Conservation (phyloP, 2,113 vertebrate genomes). For the Sakesphorus luctuosus region DNA sequence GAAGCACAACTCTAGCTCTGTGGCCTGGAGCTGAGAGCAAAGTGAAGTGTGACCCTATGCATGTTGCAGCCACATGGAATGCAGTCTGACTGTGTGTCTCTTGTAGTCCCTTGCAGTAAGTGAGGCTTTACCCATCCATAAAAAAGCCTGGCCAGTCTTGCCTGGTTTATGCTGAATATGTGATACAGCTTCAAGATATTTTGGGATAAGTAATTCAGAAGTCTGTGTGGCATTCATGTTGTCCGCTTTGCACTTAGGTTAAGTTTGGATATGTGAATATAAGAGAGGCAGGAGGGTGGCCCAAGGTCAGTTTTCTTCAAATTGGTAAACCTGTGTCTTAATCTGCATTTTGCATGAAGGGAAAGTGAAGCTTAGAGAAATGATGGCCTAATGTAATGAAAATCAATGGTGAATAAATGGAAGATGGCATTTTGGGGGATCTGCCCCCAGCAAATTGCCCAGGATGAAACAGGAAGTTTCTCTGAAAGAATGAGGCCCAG, state of each 20-base stretch:
- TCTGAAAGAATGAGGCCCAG: not conserved
- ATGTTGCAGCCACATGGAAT: fast-evolving
- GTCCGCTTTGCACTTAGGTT: fast-evolving
- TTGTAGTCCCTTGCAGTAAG: not conserved
- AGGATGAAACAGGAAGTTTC: not conserved
- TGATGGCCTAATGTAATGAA: not conserved
- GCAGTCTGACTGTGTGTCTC: not conserved
- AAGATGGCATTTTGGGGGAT: not conserved
- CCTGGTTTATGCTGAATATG: not conserved
- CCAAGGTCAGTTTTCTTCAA: not conserved
- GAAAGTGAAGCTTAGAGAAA: not conserved
- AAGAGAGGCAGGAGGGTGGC: not conserved
- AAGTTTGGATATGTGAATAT: not conserved
- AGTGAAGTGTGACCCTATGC: not conserved
- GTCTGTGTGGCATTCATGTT: not conserved
- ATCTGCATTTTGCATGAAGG: not conserved
- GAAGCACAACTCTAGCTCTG: not conserved
- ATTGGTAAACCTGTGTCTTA: not conserved
- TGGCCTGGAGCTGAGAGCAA: not conserved
- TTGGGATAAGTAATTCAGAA: not conserved
- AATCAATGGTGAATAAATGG: not conserved
- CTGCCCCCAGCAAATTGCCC: not conserved
- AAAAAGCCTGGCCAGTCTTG: not conserved
- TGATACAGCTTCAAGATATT: not conserved
- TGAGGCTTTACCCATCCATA: not conserved